Conservation (phyloP, 2,888 invertebrate genomes). For the Lysandra coridon region DNA sequence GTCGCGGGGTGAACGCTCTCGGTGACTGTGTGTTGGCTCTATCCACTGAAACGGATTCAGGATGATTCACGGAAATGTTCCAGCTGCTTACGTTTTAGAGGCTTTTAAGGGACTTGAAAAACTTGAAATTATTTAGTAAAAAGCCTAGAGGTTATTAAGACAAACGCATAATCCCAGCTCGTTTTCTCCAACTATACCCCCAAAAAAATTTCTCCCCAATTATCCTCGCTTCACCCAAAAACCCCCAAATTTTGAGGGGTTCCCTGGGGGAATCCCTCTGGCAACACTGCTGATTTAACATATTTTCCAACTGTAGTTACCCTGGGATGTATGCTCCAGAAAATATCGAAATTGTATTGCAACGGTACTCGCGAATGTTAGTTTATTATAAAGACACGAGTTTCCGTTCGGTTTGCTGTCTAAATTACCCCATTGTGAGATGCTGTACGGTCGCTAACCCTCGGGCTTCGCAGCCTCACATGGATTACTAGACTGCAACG, state of each 20-base stretch:
- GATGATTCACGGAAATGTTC: slow-evolving; percentile 11
- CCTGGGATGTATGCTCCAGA: not conserved
- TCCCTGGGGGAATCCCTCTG: too few species aligned
- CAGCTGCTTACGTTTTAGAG: not conserved
- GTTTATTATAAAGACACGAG: not conserved
- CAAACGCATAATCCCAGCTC: too few species aligned
- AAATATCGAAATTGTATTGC: slow-evolving; percentile 12
- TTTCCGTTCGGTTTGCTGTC: slow-evolving; percentile 27
- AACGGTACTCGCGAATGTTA: slow-evolving; percentile 1
- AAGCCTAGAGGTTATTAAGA: not conserved
- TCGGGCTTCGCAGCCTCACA: slow-evolving; percentile 30
- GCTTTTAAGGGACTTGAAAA: not conserved
- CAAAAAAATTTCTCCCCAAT: too few species aligned
- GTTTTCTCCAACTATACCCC: too few species aligned
- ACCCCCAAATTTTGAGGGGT: too few species aligned
- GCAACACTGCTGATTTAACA: too few species aligned
- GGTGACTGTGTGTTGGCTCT: slow-evolving; percentile 50
- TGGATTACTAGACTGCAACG: slow-evolving; percentile 39
- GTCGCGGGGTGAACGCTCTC: slow-evolving; percentile 73
- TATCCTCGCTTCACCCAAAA: too few species aligned
- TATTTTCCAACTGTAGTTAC: not conserved
- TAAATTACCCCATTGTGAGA: slow-evolving; percentile 30
- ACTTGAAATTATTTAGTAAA: not conserved
- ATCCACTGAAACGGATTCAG: slow-evolving; percentile 28
- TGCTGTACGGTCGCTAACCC: slow-evolving; percentile 36